Percentiles rank a stretch among this genome's conserved stretches.
Conservation (phyloP, 2,888 invertebrate species). For the Drosophila eohydei region DNA sequence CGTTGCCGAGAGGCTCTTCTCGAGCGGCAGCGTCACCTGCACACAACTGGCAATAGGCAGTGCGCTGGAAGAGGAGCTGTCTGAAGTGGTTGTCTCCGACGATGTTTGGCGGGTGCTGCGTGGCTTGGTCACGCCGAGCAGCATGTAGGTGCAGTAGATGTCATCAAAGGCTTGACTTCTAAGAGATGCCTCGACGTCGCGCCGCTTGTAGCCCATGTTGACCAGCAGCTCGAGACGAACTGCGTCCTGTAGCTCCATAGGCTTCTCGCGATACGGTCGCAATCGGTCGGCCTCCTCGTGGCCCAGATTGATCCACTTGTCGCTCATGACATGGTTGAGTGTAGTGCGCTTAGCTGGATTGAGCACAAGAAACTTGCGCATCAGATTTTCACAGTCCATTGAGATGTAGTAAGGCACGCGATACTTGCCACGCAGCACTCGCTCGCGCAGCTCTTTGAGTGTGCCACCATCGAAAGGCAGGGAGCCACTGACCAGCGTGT, state of each 20-base stretch:
- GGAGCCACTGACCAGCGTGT: conserved; percentile 99
- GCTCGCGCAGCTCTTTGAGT: conserved; percentile 96
- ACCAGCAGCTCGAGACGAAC: conserved; percentile 88
- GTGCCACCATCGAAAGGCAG: conserved; percentile 99
- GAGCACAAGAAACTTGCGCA: conserved; percentile 99
- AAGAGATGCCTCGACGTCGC: conserved; percentile 97
- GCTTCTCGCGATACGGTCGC: conserved; percentile 60
- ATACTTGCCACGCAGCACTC: conserved; percentile 99
- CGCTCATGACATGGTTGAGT: conserved; percentile 93
- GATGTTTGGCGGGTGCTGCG: conserved; percentile 29
- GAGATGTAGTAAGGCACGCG: conserved; percentile 99
- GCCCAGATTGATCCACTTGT: conserved; percentile 99
- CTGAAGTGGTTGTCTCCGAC: conserved; percentile 18
- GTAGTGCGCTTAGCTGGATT: conserved; percentile 98
- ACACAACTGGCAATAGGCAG: conserved; percentile 46
- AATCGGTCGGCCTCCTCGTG: conserved; percentile 98
- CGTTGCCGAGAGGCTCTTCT: conserved; percentile 34
- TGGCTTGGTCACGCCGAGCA: conserved; percentile 87
- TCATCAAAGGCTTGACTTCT: conserved; percentile 98
- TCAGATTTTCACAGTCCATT: conserved; percentile 99
- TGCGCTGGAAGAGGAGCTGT: conserved; percentile 12
- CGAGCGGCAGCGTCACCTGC: conserved; percentile 43
- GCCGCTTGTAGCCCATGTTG: conserved; percentile 96
- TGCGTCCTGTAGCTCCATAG: conserved; percentile 62
- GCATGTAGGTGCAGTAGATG: conserved; percentile 97